Evolutionary conservation across 2,113 vertebrate species (phyloP), one percentile per base, ranked within the genome.

Genomic region (Calyptommatus sinebrachiatus): DNA sequence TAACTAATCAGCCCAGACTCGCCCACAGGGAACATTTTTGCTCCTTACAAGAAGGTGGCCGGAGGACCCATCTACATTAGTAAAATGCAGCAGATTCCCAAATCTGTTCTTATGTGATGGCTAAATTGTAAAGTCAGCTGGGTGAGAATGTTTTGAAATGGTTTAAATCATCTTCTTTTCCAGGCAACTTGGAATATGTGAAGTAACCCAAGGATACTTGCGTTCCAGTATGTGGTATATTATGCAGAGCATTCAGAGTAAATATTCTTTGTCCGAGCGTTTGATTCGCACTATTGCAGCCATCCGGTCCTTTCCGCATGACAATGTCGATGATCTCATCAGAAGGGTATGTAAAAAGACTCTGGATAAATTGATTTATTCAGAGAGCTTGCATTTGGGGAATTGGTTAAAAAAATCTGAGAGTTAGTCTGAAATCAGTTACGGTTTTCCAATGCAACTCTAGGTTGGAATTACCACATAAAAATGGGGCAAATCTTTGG

Each of bases 231-330:
- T 94, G 94, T 95, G 94, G 94, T 97, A 97, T 94, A 97, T 97
- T 91, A 99, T 99, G 98, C 97, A 98, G 94, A 97, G 96, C 94
- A 96, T 98, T 94, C 97, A 98, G 89, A 99, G 97, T 95, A 99
- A 99, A 91, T 97, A 97, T 89, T 98, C 98, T 21, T 93, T 99
- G 91, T 98, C 97, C 1, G 98, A 99, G 93, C 94, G 98, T 74
- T 94, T 99, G 41, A 99, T 99, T 90, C 96, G 98, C 78, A 97
- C 98, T 65, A 98, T 99, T n/a, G 97, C 98, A 73, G 97, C 97
- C 91, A 98, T 99, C 81, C 97, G 97, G 46, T 99, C 98, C 24
- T 97, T 99, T 87, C 98, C 98, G 0, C 97, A 98, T 24, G 98
- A 99, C 91, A 99, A 97, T 28, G 98, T 99, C 71, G 98, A 99